phyloP scores from a whole-genome alignment of 2,797 vertebrate genomes.

The Danio jaintianensis region DNA sequence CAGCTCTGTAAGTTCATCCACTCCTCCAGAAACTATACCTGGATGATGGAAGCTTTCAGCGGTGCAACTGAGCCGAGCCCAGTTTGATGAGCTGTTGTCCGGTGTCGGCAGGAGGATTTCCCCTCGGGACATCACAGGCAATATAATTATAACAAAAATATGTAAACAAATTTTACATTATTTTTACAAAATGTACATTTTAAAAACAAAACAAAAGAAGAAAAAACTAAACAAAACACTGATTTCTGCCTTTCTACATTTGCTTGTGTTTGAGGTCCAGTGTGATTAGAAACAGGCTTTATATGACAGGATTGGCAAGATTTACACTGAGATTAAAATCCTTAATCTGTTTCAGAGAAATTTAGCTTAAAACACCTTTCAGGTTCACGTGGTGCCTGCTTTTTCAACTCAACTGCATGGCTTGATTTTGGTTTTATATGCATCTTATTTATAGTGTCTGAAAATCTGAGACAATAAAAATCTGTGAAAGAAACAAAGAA shows the following conservation, averaged over 20 bases:
- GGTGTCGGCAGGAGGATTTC: no score
- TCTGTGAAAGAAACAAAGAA: background rate
- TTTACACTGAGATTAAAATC: constrained; percentile 7
- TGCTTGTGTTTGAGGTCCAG: background rate
- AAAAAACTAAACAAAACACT: no score
- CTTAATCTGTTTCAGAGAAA: constrained; percentile 18
- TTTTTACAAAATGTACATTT: no score
- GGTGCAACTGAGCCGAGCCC: no score
- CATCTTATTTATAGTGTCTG: background rate
- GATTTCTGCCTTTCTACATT: background rate
- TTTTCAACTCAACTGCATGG: background rate
- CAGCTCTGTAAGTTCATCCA: no score
- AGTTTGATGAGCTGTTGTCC: no score
- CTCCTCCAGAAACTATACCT: no score
- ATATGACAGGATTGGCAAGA: background rate
- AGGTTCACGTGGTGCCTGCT: background rate
- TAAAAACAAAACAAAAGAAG: no score
- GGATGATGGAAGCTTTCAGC: no score
- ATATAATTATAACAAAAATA: no score
- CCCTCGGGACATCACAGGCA: no score
- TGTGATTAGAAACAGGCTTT: constrained; percentile 12
- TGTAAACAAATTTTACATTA: no score
- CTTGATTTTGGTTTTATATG: background rate
- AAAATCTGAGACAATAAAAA: background rate
- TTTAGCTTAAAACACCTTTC: constrained; percentile 1